Conservation (phyloP, 2,797 vertebrate species). For the Bovichtus diacanthus region DNA sequence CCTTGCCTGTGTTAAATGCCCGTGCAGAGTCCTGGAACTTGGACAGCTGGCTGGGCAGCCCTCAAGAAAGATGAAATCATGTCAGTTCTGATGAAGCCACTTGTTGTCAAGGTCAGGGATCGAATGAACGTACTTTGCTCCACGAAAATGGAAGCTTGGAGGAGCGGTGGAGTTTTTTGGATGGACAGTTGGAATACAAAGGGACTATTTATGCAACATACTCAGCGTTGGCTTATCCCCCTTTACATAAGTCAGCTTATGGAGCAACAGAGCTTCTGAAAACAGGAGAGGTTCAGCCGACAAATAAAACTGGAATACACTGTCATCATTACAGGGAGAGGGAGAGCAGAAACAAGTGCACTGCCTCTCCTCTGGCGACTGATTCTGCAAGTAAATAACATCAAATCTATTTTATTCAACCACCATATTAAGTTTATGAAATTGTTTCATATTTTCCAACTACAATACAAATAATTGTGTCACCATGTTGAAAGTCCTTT, state of each 20-base stretch:
- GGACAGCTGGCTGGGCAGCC: slow-evolving; percentile 14
- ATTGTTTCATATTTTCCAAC: background rate
- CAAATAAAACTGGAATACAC: slow-evolving; percentile 16
- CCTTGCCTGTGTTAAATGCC: slow-evolving; percentile 10
- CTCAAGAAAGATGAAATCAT: slow-evolving; percentile 38
- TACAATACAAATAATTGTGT: background rate
- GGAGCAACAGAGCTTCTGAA: slow-evolving; percentile 36
- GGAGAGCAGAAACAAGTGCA: background rate
- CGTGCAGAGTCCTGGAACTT: slow-evolving; percentile 17
- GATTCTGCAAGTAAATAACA: slow-evolving; percentile 11
- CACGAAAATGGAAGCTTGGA: slow-evolving; percentile 24
- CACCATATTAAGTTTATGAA: background rate
- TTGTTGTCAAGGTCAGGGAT: slow-evolving; percentile 44
- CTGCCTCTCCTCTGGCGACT: background rate
- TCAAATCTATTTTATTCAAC: background rate
- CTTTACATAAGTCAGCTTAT: slow-evolving; percentile 78
- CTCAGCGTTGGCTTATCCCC: slow-evolving; percentile 52
- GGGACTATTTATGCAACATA: slow-evolving; percentile 59
- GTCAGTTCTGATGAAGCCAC: slow-evolving; percentile 33
- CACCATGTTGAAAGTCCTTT: background rate
- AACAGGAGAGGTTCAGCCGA: slow-evolving; percentile 22
- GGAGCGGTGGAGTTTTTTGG: slow-evolving; percentile 27
- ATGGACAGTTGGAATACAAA: slow-evolving; percentile 48
- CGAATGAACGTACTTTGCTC: slow-evolving; percentile 35
- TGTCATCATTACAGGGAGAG: background rate